Evolutionary conservation across 2,888 invertebrate species (phyloP), one percentile per base, ranked within the genome.

Genomic region (Cartodere bifasciata): DNA sequence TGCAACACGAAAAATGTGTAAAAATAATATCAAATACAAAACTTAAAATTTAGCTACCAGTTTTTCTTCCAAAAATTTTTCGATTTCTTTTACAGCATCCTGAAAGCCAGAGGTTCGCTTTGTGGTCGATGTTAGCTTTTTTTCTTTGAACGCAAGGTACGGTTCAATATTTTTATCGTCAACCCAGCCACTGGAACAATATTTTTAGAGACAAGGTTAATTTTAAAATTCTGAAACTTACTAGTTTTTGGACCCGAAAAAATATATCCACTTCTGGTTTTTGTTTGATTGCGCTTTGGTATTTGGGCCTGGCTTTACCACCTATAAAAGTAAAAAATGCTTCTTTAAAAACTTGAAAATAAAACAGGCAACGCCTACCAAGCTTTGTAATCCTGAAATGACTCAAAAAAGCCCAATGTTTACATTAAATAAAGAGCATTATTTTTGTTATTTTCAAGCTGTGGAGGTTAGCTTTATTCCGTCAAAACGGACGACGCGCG

Each of bases 191-290:
- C 86, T 87, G 64, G 21, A 54, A 48, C 41, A 31, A 44, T n/a
- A n/a, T 23, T 23, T 10, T 22, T 22, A 4, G 11, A 22, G 22
- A 4, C 20, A 26, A 26, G 10, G 10, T n/a, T 4, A 16, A 2
- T 28, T n/a, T 26, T n/a, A 29, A 35, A 35, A 10, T 13, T 6
- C 9, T 5, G 29, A 14, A 30, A 80, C 91, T 87, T 70, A 91
- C 91, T 85, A 90, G 59, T 92, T 90, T 49, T 87, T 82, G n/a
- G 85, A 77, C 33, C 92, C 92, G 62, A 88, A 92, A 67, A 92
- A 94, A 63, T 79, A 91, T 42, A 94, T 84, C 64, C 88, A 91
- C 52, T 82, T 81, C 37, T 75, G 72, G 6, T 82, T 79, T 56
- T 83, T 86, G 49, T 75, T 77, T 12, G 75, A 69, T 12, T 79